Percentiles rank a stretch among this genome's conserved stretches.
Evolutionary conservation across 2,888 invertebrate genomes (phyloP).

Genomic region (Pilophorus perplexus): DNA sequence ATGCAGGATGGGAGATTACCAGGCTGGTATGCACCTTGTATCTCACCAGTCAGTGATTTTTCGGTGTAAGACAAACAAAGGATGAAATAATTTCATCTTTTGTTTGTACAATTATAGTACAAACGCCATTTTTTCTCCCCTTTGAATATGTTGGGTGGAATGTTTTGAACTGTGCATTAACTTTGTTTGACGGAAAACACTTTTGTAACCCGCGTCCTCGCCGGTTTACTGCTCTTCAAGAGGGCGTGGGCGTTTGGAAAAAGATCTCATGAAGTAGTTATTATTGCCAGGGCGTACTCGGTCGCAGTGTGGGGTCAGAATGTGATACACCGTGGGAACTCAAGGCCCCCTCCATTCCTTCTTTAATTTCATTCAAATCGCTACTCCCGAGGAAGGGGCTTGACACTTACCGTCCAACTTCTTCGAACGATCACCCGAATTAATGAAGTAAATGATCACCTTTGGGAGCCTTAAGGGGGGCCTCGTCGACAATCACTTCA

Average conservation of each 20-base stretch:
- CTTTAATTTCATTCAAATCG: conserved; percentile 34
- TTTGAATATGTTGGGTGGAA: too few species aligned
- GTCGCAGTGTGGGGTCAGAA: background rate
- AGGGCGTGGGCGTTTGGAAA: conserved; percentile 11
- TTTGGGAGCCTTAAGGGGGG: too few species aligned
- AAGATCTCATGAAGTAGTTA: conserved; percentile 15
- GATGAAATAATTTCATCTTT: too few species aligned
- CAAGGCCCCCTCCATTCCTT: conserved; percentile 27
- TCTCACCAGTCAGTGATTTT: too few species aligned
- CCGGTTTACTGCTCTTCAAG: conserved; percentile 2
- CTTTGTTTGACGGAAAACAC: too few species aligned
- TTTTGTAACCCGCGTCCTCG: background rate
- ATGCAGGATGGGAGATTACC: too few species aligned
- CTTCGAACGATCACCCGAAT: conserved; percentile 26
- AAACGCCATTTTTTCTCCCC: too few species aligned
- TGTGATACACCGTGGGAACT: conserved; percentile 27
- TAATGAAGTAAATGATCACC: conserved; percentile 34
- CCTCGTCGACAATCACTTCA: too few species aligned
- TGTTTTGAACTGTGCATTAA: too few species aligned
- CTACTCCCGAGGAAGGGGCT: conserved; percentile 4
- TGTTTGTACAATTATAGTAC: too few species aligned
- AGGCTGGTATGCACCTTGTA: too few species aligned
- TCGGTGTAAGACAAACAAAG: too few species aligned
- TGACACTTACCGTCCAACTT: conserved; percentile 5
- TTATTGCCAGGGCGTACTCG: conserved; percentile 15